Evolutionary conservation across 2,797 vertebrate species (phyloP).

Genomic region (Megalops cyprinoides): DNA sequence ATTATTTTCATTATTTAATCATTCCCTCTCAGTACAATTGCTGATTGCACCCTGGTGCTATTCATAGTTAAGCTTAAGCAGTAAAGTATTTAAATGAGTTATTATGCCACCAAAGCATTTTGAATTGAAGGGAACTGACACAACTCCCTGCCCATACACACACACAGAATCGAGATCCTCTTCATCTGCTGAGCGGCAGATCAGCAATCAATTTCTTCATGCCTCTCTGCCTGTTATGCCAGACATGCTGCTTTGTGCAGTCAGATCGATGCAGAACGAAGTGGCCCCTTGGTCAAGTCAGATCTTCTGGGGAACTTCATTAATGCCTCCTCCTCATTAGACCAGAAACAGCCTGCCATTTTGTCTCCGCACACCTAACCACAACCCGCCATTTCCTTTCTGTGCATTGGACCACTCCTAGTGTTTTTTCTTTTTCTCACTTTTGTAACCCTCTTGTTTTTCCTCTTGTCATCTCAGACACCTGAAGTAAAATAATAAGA

Average conservation of each 20-base stretch:
- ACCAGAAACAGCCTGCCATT: neutral
- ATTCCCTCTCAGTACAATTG: too few species aligned
- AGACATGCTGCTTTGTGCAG: neutral
- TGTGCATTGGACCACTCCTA: neutral
- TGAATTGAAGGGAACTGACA: too few species aligned
- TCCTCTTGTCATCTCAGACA: too few species aligned
- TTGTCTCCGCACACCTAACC: neutral
- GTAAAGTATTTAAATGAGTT: too few species aligned
- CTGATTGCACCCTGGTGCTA: too few species aligned
- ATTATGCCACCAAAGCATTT: too few species aligned
- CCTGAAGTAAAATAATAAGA: too few species aligned
- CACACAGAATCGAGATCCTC: neutral
- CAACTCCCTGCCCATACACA: neutral
- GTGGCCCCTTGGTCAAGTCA: neutral
- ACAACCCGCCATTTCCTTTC: too few species aligned
- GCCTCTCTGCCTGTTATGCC: conserved; percentile 1
- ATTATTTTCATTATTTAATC: too few species aligned
- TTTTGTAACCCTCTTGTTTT: too few species aligned
- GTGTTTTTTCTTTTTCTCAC: neutral
- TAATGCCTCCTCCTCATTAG: neutral
- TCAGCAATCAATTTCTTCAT: conserved; percentile 3
- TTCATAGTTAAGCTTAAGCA: too few species aligned
- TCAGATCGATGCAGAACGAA: neutral
- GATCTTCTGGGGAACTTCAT: conserved; percentile 13
- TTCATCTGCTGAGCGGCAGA: neutral